A percentile compares a stretch with the other conserved stretches of the same genome.
Evolutionary conservation across 2,113 vertebrate species (phyloP).

Genomic region (Erythrocercus mccallii): DNA sequence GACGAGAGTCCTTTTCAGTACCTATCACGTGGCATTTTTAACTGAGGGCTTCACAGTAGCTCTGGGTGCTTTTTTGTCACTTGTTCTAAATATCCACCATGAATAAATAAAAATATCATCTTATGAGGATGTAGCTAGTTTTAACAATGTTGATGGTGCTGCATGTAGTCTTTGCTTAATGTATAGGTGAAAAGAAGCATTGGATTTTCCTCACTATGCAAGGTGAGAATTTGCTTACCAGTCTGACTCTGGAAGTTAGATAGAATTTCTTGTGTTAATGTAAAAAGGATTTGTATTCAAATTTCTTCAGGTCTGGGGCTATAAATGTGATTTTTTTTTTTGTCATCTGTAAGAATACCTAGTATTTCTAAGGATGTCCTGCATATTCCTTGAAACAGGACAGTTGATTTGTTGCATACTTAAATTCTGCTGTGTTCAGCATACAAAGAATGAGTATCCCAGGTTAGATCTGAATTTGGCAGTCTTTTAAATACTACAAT

Average conservation of each 20-base stretch:
- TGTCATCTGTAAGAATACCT: accelerated
- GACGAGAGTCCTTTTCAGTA: not conserved
- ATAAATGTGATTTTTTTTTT: not conserved
- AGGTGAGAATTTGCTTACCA: not conserved
- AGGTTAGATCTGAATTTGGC: not conserved
- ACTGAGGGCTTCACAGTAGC: not conserved
- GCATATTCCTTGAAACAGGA: not conserved
- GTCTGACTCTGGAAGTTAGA: not conserved
- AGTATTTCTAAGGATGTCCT: not conserved
- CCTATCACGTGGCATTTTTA: accelerated
- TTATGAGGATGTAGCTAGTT: not conserved
- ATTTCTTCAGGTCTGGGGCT: not conserved
- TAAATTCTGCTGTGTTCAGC: not conserved
- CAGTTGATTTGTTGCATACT: not conserved
- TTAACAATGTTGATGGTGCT: not conserved
- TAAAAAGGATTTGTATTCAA: not conserved
- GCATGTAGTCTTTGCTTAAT: not conserved
- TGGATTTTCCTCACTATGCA: not conserved
- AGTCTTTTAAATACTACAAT: not conserved
- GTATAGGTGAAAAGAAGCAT: not conserved
- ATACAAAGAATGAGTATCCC: not conserved
- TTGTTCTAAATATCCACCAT: not conserved
- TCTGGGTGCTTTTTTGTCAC: not conserved
- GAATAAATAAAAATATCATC: not conserved
- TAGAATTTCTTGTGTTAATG: not conserved